phyloP scores from a whole-genome alignment of 2,888 invertebrate species.

The Bugula neritina region DNA sequence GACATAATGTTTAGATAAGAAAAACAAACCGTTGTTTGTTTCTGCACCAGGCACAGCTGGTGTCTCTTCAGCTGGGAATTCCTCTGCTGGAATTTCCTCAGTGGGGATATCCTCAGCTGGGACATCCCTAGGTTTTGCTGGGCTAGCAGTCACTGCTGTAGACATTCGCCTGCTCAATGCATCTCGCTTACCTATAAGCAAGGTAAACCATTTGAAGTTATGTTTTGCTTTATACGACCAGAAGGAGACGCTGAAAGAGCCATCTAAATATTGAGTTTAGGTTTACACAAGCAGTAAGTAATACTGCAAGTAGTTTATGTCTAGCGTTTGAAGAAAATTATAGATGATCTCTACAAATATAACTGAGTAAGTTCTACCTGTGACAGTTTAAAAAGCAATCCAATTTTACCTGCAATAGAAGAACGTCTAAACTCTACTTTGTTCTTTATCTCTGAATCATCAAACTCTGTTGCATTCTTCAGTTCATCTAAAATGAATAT shows the following conservation, averaged over 20 bases:
- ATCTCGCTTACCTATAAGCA: not conserved
- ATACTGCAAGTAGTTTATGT: too few species aligned
- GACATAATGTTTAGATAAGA: too few species aligned
- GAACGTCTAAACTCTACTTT: conserved; percentile 1
- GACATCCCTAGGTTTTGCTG: not conserved
- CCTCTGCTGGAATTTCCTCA: not conserved
- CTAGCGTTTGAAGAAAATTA: too few species aligned
- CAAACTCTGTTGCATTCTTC: conserved; percentile 21
- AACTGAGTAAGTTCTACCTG: too few species aligned
- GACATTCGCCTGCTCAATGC: not conserved
- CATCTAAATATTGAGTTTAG: not conserved
- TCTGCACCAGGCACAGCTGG: too few species aligned
- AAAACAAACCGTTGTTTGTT: too few species aligned
- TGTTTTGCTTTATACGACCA: not conserved
- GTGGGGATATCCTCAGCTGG: too few species aligned
- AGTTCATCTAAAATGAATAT: conserved; percentile 2
- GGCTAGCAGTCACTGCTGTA: not conserved
- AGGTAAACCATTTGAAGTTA: not conserved
- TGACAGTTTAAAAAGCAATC: too few species aligned
- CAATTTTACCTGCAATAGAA: not conserved
- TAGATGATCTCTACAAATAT: too few species aligned
- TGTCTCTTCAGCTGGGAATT: too few species aligned
- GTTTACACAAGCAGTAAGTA: too few species aligned
- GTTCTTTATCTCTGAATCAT: not conserved
- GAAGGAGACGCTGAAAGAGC: not conserved